phyloP scores from a whole-genome alignment of 1,140 invertebrate genomes.

The Pseudomyrmex cubaensis region DNA sequence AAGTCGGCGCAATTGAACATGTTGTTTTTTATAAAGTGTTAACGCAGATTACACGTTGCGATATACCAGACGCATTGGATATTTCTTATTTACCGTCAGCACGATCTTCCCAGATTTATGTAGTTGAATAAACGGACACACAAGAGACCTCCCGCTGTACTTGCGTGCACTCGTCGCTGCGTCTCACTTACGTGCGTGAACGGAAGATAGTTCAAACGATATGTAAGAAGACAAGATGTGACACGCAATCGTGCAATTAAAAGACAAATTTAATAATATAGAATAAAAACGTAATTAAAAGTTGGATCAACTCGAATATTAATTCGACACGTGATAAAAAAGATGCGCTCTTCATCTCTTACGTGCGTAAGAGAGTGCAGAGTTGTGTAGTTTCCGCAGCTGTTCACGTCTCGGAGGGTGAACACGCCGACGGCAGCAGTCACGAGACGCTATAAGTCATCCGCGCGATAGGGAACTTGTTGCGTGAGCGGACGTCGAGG shows the following conservation, averaged over 20 bases:
- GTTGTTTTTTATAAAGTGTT: constrained; percentile 79
- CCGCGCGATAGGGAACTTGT: constrained; percentile 65
- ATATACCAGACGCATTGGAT: constrained; percentile 75
- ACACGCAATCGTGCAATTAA: not conserved
- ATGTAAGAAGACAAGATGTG: not conserved
- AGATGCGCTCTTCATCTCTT: not conserved
- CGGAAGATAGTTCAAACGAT: not conserved
- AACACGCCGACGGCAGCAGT: constrained; percentile 27
- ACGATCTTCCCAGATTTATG: constrained; percentile 38
- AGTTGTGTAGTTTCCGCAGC: constrained; percentile 9
- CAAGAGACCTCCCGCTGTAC: not conserved
- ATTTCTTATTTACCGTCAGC: constrained; percentile 77
- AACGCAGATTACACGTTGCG: constrained; percentile 40
- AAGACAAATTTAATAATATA: not conserved
- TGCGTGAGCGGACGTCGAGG: constrained; percentile 65
- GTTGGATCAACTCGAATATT: not conserved
- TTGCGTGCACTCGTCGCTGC: not conserved
- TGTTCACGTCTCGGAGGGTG: constrained; percentile 23
- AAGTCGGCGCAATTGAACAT: constrained; percentile 23
- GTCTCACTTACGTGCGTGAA: not conserved
- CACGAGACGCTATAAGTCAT: constrained; percentile 71
- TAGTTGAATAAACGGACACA: not conserved
- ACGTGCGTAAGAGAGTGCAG: not conserved
- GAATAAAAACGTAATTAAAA: not conserved
- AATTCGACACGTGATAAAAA: not conserved